Base-by-base conservation (phyloP, 2,113 vertebrate genomes). In the Limnothrissa miodon region DNA sequence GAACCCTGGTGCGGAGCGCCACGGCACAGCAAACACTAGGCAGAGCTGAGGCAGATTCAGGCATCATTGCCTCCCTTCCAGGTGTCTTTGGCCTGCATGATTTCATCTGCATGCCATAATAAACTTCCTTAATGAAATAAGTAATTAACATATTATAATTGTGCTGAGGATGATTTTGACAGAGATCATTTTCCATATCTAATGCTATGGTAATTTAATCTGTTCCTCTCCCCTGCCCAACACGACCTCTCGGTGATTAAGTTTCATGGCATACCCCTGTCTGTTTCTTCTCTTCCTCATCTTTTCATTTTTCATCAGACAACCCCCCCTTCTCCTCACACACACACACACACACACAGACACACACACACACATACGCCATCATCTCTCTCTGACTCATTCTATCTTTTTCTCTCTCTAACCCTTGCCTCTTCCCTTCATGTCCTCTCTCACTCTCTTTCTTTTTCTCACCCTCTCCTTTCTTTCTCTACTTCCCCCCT, bases 61-160 rank as follows among this genome's bases (percentile, higher is more conserved):
- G 95, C 96, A 95, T 94, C 88, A 90, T 87, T 94, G 95, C 95
- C 94, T 93, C 96, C 95, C 94, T 96, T 96, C 96, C 96, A 97
- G 97, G 97, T 97, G 96, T 95, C 93, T 95, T 94, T 90, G 94
- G 95, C 94, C 94, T 95, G 96, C 96, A 92, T 95, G 96, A 96
- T 97, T 97, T 97, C 96, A 97, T 96, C 96, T 96, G 95, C 95
- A 95, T 95, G 95, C 98, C 96, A 96, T 97, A 97, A 99, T 99
- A 97, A 98, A 96, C 96, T 97, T 97, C 96, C 96, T 97, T 99
- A 99, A 99, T 99, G 97, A 99, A 99, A 98, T 98, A 98, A 92
- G 94, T 99, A 98, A 99, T 99, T 99, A 99, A 99, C 97, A 99
- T 99, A 99, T 99, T 99, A 98, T 99, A 99, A 99, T 99, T 98